A percentile compares a stretch with the other conserved stretches of the same genome.
Evolutionary conservation across 2,888 invertebrate species (phyloP).

Genomic region (Amblyjoppa fuscipennis): DNA sequence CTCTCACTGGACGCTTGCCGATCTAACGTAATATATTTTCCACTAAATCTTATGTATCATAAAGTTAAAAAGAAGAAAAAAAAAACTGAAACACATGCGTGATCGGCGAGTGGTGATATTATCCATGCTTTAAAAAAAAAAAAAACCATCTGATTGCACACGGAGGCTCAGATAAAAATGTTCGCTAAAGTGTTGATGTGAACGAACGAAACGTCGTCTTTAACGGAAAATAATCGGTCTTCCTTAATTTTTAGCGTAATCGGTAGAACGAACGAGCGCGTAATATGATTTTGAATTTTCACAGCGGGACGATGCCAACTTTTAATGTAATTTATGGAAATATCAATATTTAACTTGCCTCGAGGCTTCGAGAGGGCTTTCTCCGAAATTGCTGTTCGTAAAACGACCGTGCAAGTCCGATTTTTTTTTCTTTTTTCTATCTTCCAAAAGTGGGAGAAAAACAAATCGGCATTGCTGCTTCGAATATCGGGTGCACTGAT

Average conservation of each 20-base stretch:
- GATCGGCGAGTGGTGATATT: constrained; percentile 1
- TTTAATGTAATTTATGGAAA: neutral
- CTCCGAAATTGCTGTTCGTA: neutral
- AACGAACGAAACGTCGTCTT: neutral
- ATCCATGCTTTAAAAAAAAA: neutral
- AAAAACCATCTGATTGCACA: neutral
- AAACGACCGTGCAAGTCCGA: neutral
- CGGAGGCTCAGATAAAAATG: neutral
- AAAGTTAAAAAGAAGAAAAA: neutral
- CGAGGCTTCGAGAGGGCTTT: neutral
- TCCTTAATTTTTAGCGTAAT: constrained; percentile 40
- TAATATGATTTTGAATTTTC: neutral
- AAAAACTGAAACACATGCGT: neutral
- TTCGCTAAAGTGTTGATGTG: neutral
- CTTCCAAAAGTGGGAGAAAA: neutral
- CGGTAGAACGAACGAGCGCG: neutral
- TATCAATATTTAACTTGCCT: neutral
- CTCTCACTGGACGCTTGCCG: constrained; percentile 24
- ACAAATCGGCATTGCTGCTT: constrained; percentile 6
- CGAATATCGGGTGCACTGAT: neutral
- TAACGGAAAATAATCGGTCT: constrained; percentile 47
- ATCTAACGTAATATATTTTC: constrained; percentile 41
- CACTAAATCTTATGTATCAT: constrained; percentile 26
- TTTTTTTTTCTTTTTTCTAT: neutral
- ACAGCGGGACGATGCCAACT: neutral